phyloP scores from a whole-genome alignment of 53 echinoderm and acorn worm genomes.

The Echinometra lucunter region DNA sequence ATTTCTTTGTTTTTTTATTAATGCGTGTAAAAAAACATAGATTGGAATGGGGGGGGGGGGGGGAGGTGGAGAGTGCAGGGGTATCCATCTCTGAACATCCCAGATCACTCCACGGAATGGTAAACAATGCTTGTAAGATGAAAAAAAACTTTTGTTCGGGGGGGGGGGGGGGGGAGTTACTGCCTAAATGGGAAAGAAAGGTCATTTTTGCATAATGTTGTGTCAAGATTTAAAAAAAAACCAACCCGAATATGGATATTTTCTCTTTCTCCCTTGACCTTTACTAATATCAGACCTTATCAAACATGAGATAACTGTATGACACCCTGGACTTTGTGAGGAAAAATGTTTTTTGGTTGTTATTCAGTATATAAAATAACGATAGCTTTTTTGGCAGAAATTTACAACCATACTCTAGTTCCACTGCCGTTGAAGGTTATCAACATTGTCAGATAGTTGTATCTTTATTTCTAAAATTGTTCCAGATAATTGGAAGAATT shows the following conservation, averaged over 20 bases:
- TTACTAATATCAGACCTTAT: not conserved
- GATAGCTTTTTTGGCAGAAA: not conserved
- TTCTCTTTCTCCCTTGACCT: not conserved
- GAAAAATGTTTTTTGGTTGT: not conserved
- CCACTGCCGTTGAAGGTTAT: not conserved
- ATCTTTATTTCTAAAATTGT: not conserved
- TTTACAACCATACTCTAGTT: not conserved
- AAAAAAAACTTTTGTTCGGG: no score
- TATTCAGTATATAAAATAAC: not conserved
- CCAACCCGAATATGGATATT: not conserved
- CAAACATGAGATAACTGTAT: not conserved
- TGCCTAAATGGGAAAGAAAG: no score
- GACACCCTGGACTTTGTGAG: not conserved
- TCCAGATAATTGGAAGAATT: not conserved
- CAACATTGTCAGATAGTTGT: not conserved
- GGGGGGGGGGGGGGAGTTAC: no score
- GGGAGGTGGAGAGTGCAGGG: no score
- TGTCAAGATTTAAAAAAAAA: not conserved
- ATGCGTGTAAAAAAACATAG: no score
- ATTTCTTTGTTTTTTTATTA: no score
- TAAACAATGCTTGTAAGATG: no score
- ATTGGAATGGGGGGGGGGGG: no score
- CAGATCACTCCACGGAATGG: no score
- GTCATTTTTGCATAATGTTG: no score
- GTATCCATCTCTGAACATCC: no score